Conservation (phyloP, 2,113 vertebrate genomes). For the Dipodomys spectabilis region DNA sequence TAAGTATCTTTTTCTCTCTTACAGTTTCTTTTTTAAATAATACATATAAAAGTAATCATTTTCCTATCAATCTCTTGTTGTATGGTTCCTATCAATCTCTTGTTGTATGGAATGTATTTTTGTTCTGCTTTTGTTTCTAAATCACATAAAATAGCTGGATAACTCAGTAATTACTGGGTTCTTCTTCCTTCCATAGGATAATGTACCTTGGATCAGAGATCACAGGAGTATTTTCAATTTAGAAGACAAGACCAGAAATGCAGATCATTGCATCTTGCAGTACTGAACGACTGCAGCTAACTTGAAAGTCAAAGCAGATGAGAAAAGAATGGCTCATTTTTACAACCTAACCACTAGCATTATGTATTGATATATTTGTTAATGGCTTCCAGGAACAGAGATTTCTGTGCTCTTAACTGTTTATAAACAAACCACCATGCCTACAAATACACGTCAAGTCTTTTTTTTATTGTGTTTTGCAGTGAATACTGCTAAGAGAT, state of each 20-base stretch:
- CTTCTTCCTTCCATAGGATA: not conserved
- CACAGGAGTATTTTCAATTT: not conserved
- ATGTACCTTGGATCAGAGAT: not conserved
- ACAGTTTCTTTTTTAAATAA: not conserved
- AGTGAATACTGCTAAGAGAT: not conserved
- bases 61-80: slow-evolving; percentile 36
- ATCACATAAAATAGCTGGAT: not conserved
- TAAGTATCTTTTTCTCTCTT: slow-evolving; percentile 22
- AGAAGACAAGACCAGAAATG: not conserved
- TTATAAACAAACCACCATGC: not conserved
- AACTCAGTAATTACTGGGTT: not conserved
- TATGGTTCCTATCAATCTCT: not conserved
- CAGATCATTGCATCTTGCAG: not conserved
- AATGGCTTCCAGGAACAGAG: slow-evolving; percentile 15
- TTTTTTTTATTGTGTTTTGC: not conserved
- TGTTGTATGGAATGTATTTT: not conserved
- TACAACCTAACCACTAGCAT: not conserved
- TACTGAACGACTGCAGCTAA: not conserved
- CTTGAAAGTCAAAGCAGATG: not conserved
- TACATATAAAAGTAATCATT: not conserved
- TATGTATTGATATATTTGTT: not conserved
- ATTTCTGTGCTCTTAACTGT: not conserved
- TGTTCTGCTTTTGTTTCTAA: not conserved
- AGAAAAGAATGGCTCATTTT: not conserved
- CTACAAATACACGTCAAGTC: not conserved